These are phyloP conservation scores for Aphelenchoides fujianensis DNA, from an alignment of 1,140 invertebrate genomes.

Conservation along the genomic window DNA sequence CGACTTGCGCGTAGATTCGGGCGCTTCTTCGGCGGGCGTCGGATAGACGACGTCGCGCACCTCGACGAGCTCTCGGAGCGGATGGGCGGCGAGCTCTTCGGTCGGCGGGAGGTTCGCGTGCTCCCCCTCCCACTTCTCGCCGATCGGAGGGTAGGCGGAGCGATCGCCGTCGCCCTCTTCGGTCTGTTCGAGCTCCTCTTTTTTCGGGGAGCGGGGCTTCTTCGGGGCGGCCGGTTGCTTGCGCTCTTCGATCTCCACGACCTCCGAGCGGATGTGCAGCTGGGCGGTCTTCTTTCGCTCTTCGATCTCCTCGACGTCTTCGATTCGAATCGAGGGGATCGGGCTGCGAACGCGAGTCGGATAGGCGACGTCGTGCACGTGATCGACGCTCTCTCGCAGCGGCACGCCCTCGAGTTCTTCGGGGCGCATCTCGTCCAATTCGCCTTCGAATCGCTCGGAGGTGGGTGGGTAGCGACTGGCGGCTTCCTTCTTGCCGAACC, in stretches of 20 bases:
- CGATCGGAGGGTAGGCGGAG: background rate
- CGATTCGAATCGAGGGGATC: background rate
- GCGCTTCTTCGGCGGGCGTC: too few species aligned
- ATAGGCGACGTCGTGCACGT: background rate
- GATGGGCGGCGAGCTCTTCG: too few species aligned
- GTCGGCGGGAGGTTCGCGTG: too few species aligned
- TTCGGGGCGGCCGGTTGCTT: too few species aligned
- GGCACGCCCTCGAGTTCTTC: background rate
- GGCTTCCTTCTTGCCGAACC: too few species aligned
- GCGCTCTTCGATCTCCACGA: background rate
- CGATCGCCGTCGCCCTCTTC: background rate
- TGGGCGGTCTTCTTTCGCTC: constrained; percentile 7
- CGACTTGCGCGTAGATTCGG: background rate
- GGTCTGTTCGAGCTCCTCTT: too few species aligned
- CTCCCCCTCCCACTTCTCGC: background rate
- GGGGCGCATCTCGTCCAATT: background rate
- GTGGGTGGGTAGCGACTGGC: background rate
- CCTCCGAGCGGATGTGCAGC: background rate
- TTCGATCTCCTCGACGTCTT: background rate
- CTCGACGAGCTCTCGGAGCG: too few species aligned
- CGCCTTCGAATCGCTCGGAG: background rate
- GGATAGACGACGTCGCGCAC: too few species aligned
- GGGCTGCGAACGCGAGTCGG: background rate
- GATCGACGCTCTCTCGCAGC: background rate
- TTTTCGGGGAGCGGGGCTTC: too few species aligned